A percentile compares a stretch with the other conserved stretches of the same genome.
Conservation (phyloP, 2,797 vertebrate genomes). For the Lithobates sylvaticus region DNA sequence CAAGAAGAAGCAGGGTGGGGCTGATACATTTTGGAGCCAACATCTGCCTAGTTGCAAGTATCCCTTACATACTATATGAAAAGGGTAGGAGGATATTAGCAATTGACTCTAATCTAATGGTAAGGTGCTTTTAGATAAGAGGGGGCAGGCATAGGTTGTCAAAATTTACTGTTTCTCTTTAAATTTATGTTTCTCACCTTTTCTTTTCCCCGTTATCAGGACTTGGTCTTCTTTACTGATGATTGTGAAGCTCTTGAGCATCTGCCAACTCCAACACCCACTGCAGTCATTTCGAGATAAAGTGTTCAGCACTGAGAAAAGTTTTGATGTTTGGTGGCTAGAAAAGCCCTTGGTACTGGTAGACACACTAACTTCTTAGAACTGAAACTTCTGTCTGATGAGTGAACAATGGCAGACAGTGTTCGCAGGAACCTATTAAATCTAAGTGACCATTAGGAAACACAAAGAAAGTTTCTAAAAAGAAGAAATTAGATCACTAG, state of each 20-base stretch:
- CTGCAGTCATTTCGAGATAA: constrained; percentile 53
- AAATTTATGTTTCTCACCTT: not conserved
- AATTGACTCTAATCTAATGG: too few species aligned
- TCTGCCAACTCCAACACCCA: not conserved
- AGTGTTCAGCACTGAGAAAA: too few species aligned
- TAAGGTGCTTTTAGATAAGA: too few species aligned
- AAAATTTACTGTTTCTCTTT: too few species aligned
- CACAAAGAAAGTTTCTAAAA: not conserved
- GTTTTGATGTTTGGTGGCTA: not conserved
- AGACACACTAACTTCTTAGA: not conserved
- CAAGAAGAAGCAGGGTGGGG: too few species aligned
- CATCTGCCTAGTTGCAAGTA: too few species aligned
- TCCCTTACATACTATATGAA: too few species aligned
- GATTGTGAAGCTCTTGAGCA: constrained; percentile 87
- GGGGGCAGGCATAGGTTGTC: too few species aligned
- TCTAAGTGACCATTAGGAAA: not conserved
- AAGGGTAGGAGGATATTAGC: too few species aligned
- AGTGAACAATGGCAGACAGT: not conserved
- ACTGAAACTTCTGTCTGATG: not conserved
- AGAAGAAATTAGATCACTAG: not conserved
- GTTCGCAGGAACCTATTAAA: not conserved
- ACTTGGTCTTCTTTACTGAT: constrained; percentile 87
- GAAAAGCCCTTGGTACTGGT: not conserved
- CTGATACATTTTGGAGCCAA: too few species aligned
- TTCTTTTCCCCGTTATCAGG: constrained; percentile 74